Evolutionary conservation across 2,888 invertebrate species (phyloP).

Genomic region (Macrosoma leucophasiata): DNA sequence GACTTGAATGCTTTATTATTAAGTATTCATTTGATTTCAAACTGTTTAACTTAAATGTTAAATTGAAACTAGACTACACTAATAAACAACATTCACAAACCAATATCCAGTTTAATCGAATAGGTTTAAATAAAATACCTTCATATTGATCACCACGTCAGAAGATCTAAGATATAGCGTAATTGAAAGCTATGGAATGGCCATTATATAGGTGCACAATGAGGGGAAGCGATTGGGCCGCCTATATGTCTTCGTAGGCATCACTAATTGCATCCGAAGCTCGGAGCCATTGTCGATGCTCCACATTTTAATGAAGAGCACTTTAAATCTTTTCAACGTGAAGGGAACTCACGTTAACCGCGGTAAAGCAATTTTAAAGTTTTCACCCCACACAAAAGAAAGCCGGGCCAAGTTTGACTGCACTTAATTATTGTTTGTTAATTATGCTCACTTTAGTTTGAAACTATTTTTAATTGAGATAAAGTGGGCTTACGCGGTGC

Average conservation of each 20-base stretch:
- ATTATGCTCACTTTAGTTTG: conserved; percentile 36
- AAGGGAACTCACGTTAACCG: conserved; percentile 38
- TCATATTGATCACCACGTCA: too few species aligned
- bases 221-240: too few species aligned
- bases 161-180: too few species aligned
- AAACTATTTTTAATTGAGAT: conserved; percentile 19
- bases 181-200: conserved; percentile 7
- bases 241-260: conserved; percentile 15
- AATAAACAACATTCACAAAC: too few species aligned
- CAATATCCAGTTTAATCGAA: too few species aligned
- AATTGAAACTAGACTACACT: too few species aligned
- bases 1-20: too few species aligned
- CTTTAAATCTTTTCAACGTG: conserved; percentile 53
- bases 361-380: conserved; percentile 58
- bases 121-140: too few species aligned
- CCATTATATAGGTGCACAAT: conserved; percentile 2
- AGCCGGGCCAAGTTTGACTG: conserved; percentile 44
- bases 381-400: conserved; percentile 46
- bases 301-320: conserved; percentile 61
- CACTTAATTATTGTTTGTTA: conserved; percentile 52
- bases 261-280: conserved; percentile 56
- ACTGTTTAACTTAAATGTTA: too few species aligned
- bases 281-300: conserved; percentile 49
- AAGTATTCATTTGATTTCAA: too few species aligned
- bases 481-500: too few species aligned